Base-by-base conservation (phyloP, 2,888 invertebrate genomes). In the Patella ulyssiponensis region DNA sequence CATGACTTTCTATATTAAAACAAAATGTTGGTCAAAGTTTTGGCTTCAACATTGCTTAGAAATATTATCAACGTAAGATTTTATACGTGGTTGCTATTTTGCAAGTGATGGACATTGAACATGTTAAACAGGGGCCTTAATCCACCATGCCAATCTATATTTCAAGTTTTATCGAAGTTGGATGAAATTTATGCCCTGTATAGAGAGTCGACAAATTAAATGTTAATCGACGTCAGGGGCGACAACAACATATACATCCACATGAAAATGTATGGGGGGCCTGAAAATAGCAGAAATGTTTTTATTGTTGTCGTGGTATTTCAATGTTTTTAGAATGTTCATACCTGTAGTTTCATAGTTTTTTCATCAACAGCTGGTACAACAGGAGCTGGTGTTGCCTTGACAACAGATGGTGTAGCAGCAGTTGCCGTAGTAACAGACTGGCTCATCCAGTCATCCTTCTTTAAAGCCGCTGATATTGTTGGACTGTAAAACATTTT, bases 311-410 rank as follows among this genome's bases (percentile, higher is more conserved):
- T 9, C 9, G 5, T 44, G 44, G 44, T 44, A 44, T 44, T 44
- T 44, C 44, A 44, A 44, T 9, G 33, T 33, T 33, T 33, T 33
- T 33, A 33, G 33, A 33, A 33, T 33, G 9, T 44, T 44, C 76
- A 56, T 71, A 84, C 86, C 83, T 85, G 82, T 20, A 85, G 76
- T 78, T 78, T 84, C 3, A 80, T 76, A 15, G 81, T 83, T 58
- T 80, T 82, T 71, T 82, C 84, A 80, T 86, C 86, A 2, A 86
- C 81, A 17, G 72, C 77, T 54, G 85, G 84, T 77, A 77, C 79
- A 51, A 80, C 73, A 70, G 82, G 81, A 12, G 77, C 71, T 71
- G 74, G 78, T 20, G 54, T 56, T 51, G 27, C 3, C 9, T n/a
- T 20, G 27, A 80, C 73, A 70, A 81, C 80, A 12, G 77, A 71